Evolutionary conservation across 64 coral and sea anemone species (phyloP).

Genomic region (Trachythela sp.): DNA sequence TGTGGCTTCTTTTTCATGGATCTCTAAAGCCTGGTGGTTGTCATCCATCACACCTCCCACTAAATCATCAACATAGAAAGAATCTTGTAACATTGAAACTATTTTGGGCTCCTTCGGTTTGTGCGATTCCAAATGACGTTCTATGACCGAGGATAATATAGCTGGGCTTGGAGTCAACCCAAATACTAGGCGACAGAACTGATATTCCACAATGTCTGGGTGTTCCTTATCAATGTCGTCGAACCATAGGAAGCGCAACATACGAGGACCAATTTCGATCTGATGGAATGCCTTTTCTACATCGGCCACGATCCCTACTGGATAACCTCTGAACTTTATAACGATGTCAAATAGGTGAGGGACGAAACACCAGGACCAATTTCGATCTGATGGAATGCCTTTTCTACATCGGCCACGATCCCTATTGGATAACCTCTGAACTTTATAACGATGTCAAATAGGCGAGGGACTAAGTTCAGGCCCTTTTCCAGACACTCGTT

Average conservation of each 20-base stretch:
- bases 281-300: background rate
- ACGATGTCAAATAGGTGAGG: background rate
- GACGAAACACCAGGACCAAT: background rate
- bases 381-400: background rate
- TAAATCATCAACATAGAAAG: conserved; percentile 41
- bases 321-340: background rate
- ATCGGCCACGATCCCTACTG: background rate
- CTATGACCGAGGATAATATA: background rate
- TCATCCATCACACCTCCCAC: background rate
- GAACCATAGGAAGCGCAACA: background rate
- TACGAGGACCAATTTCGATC: background rate
- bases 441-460: background rate
- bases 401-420: background rate
- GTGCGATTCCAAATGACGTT: background rate
- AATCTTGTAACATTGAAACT: background rate
- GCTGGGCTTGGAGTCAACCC: background rate
- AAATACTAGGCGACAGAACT: background rate
- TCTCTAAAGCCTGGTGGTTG: background rate
- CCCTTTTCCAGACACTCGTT: background rate
- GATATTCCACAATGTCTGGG: background rate
- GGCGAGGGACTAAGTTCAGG: background rate
- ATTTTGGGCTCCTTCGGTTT: background rate
- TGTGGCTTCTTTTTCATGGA: background rate
- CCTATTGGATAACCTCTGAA: background rate
- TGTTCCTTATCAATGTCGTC: background rate